phyloP scores from a whole-genome alignment of 2,797 vertebrate species.

The Epinephelus malabaricus region DNA sequence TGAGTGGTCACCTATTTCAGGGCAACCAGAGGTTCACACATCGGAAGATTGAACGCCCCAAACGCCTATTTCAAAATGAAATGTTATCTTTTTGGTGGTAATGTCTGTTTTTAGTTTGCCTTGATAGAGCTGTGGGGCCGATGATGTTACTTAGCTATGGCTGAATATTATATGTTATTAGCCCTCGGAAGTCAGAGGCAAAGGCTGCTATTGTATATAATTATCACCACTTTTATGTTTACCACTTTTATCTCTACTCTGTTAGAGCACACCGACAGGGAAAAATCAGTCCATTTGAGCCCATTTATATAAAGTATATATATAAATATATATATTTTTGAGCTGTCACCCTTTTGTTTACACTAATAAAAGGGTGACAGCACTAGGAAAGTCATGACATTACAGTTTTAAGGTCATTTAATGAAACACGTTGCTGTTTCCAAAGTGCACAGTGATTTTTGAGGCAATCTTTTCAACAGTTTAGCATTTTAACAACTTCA shows the following conservation, averaged over 20 bases:
- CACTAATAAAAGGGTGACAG: neutral
- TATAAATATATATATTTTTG: neutral
- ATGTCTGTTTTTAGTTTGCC: conserved; percentile 55
- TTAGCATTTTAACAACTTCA: neutral
- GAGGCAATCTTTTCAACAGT: neutral
- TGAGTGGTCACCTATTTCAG: conserved; percentile 77
- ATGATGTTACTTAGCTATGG: conserved; percentile 52
- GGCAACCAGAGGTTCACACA: conserved; percentile 54
- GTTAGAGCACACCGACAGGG: conserved; percentile 12
- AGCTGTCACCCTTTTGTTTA: neutral
- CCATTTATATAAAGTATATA: neutral
- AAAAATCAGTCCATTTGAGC: neutral
- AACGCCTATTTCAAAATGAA: conserved; percentile 71
- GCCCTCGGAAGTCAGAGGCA: conserved; percentile 33
- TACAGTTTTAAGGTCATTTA: neutral
- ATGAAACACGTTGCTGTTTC: conserved; percentile 9
- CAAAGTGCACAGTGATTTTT: conserved; percentile 10
- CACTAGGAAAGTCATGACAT: neutral
- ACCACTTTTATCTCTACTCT: conserved; percentile 27
- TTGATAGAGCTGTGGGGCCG: conserved; percentile 21
- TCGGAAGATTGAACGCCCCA: conserved; percentile 50
- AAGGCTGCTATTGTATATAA: conserved; percentile 63
- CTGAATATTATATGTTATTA: conserved; percentile 52
- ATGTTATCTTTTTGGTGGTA: conserved; percentile 42
- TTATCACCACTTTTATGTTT: conserved; percentile 25